Evolutionary conservation across 2,113 vertebrate species (phyloP).

Genomic region (Stigmatopora nigra): DNA sequence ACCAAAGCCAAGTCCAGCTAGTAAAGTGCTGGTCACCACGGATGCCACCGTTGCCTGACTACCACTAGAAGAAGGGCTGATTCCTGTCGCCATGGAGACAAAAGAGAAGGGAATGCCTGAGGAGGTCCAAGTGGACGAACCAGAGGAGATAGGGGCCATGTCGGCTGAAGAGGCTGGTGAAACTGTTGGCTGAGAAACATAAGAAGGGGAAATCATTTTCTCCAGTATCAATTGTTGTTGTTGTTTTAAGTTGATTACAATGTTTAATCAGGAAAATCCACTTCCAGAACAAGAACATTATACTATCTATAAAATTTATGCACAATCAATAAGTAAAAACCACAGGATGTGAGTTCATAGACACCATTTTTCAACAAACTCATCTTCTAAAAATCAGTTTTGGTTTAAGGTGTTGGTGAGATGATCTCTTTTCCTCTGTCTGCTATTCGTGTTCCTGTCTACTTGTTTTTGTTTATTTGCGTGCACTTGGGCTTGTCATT

Average conservation of each 20-base stretch:
- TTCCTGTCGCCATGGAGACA: conserved; percentile 94
- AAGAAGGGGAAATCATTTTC: not conserved
- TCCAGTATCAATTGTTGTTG: not conserved
- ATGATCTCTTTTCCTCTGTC: too few species aligned
- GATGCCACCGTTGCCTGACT: conserved; percentile 92
- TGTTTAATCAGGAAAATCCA: too few species aligned
- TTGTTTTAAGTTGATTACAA: not conserved
- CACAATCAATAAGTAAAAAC: too few species aligned
- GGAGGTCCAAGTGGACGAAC: conserved; percentile 95
- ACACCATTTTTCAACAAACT: too few species aligned
- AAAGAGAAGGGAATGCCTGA: conserved; percentile 94
- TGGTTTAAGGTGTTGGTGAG: too few species aligned
- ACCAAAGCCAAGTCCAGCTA: conserved; percentile 89
- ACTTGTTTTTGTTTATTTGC: too few species aligned
- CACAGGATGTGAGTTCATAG: too few species aligned
- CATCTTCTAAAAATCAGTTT: too few species aligned
- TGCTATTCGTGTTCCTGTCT: too few species aligned
- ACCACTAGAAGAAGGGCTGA: conserved; percentile 89
- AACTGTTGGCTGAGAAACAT: conserved; percentile 78
- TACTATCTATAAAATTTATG: too few species aligned
- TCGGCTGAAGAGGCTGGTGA: conserved; percentile 92
- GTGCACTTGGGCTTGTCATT: too few species aligned
- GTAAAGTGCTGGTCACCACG: conserved; percentile 89
- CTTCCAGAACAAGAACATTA: too few species aligned
- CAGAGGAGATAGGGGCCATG: conserved; percentile 97